A percentile compares a stretch with the other conserved stretches of the same genome.
Evolutionary conservation across 2,888 invertebrate genomes (phyloP).

Genomic region (Drosophila incognita): DNA sequence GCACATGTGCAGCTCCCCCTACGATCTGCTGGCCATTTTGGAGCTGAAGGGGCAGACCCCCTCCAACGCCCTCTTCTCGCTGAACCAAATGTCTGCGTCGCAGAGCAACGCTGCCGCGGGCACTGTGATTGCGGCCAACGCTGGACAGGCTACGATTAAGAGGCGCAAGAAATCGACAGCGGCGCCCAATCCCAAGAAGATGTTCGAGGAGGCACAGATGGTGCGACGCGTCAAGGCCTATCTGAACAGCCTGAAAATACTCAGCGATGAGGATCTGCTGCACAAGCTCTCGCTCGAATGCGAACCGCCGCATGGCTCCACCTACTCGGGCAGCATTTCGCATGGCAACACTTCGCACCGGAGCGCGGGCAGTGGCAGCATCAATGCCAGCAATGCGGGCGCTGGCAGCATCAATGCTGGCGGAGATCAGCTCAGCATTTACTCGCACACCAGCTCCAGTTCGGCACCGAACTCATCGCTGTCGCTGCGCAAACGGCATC

Average conservation of each 20-base stretch:
- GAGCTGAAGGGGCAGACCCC: slow-evolving; percentile 94
- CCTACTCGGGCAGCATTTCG: slow-evolving; percentile 78
- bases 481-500: slow-evolving; percentile 91
- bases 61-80: slow-evolving; percentile 94
- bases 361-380: slow-evolving; percentile 69
- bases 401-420: slow-evolving; percentile 71
- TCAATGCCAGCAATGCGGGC: slow-evolving; percentile 75
- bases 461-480: slow-evolving; percentile 86
- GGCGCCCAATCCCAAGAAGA: slow-evolving; percentile 97
- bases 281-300: slow-evolving; percentile 96
- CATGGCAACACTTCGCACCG: slow-evolving; percentile 70
- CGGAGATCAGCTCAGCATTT: slow-evolving; percentile 86
- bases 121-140: slow-evolving; percentile 83
- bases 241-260: slow-evolving; percentile 93
- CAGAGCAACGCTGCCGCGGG: slow-evolving; percentile 84
- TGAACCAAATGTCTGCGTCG: slow-evolving; percentile 94
- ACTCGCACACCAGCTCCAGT: slow-evolving; percentile 83
- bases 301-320: slow-evolving; percentile 87
- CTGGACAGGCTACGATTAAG: slow-evolving; percentile 94
- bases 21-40: slow-evolving; percentile 93
- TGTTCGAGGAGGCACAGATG: slow-evolving; percentile 99
- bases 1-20: slow-evolving; percentile 98
- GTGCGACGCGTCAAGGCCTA: slow-evolving; percentile 98
- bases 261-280: slow-evolving; percentile 95
- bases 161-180: slow-evolving; percentile 95